Conservation (phyloP, 2,113 vertebrate genomes). For the Chlorocebus sabaeus region DNA sequence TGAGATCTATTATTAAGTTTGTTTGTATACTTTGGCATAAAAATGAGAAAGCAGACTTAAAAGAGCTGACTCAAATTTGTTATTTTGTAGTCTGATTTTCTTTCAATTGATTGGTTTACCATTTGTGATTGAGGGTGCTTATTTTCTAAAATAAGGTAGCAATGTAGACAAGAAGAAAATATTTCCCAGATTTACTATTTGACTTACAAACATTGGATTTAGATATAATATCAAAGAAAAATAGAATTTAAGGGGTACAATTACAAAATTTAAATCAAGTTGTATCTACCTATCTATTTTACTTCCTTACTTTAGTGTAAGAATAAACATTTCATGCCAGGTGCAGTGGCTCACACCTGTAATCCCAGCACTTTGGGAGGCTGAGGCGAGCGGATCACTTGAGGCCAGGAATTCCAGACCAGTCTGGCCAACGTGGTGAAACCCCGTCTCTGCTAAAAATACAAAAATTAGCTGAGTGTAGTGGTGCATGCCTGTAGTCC, state of each 20-base stretch:
- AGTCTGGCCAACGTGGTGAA: no score
- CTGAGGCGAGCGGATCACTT: no score
- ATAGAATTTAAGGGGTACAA: neutral
- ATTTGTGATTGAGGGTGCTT: constrained; percentile 24
- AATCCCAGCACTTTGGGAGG: no score
- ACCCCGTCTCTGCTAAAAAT: no score
- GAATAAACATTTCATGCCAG: neutral
- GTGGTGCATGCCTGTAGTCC: no score
- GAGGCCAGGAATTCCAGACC: no score
- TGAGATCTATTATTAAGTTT: constrained; percentile 6
- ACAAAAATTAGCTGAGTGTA: no score
- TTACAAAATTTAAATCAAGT: neutral
- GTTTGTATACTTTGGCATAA: neutral
- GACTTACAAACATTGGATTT: neutral
- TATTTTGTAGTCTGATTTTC: neutral
- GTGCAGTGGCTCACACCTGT: no score
- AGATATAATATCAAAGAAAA: neutral
- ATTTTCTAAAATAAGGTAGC: neutral
- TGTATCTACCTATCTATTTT: neutral
- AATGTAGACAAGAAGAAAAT: neutral
- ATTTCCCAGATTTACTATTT: neutral
- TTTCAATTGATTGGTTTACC: neutral
- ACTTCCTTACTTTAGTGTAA: neutral
- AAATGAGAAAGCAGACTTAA: neutral
- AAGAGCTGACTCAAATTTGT: neutral